These are phyloP conservation scores for Tupaia tana DNA, from an alignment of 2,113 vertebrate species.

Conservation along the genomic window DNA sequence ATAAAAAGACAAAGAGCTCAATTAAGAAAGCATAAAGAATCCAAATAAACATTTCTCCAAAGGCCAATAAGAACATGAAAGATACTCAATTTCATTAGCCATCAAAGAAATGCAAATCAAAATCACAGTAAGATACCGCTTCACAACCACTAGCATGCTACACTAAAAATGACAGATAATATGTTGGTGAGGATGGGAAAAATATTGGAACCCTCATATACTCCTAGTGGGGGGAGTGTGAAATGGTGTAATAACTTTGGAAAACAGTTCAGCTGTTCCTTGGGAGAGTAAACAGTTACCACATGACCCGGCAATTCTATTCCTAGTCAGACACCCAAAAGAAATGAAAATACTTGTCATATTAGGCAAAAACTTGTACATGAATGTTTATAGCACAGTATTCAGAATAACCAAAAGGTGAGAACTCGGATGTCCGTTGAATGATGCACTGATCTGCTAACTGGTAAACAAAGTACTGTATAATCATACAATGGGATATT, in stretches of 20 bases:
- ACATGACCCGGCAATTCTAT: background rate
- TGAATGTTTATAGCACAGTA: background rate
- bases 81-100: background rate
- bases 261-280: background rate
- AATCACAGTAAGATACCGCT: background rate
- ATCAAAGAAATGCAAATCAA: background rate
- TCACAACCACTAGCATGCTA: background rate
- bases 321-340: background rate
- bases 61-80: background rate
- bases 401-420: background rate
- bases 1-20: background rate
- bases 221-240: background rate
- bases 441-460: background rate
- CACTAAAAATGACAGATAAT: background rate
- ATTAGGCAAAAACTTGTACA: background rate
- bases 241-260: background rate
- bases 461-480: background rate
- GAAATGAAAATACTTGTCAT: background rate
- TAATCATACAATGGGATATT: background rate
- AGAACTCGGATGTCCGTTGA: background rate
- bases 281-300: background rate
- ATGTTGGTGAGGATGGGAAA: background rate
- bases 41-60: background rate
- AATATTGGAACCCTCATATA: background rate
- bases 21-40: background rate